These are phyloP conservation scores for Aphyosemion australe DNA, from an alignment of 2,113 vertebrate genomes.

Conservation along the genomic window DNA sequence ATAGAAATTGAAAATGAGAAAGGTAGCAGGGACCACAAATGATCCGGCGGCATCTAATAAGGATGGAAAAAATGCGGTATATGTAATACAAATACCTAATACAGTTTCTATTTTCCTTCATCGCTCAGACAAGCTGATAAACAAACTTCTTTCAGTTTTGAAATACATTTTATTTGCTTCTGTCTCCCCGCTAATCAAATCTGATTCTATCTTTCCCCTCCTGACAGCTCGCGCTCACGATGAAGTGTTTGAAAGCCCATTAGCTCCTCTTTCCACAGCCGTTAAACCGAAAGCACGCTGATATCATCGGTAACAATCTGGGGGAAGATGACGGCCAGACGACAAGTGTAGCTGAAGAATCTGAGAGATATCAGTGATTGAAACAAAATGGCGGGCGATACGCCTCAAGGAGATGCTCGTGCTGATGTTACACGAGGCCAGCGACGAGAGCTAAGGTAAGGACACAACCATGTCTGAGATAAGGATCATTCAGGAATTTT, in stretches of 20 bases:
- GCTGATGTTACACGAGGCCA: constrained; percentile 33
- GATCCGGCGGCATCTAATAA: constrained; percentile 44
- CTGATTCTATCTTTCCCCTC: constrained; percentile 60
- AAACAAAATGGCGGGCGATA: constrained; percentile 63
- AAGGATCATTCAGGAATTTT: constrained; percentile 11
- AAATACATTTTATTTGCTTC: constrained; percentile 47
- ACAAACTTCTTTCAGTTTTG: constrained; percentile 40
- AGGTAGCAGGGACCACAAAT: constrained; percentile 32
- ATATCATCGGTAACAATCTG: constrained; percentile 67
- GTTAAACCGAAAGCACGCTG: constrained; percentile 49
- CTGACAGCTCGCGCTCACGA: constrained; percentile 64
- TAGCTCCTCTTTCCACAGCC: constrained; percentile 50
- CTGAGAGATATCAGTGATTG: constrained; percentile 55
- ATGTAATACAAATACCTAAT: constrained; percentile 29
- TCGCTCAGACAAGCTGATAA: constrained; percentile 7
- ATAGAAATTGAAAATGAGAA: constrained; percentile 33
- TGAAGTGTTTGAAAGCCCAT: constrained; percentile 68
- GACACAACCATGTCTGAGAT: constrained; percentile 13
- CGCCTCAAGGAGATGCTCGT: constrained; percentile 19
- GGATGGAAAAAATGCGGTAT: constrained; percentile 8
- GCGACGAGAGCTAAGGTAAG: constrained; percentile 30
- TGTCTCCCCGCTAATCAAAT: constrained; percentile 52
- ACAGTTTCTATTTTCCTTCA: constrained; percentile 21
- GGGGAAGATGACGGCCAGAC: constrained; percentile 60
- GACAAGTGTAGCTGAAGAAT: constrained; percentile 58